Percentiles rank a stretch among this genome's conserved stretches.
These are phyloP conservation scores for Caenorhabditis angaria DNA, from an alignment of 2,888 invertebrate species.

Conservation along the genomic window DNA sequence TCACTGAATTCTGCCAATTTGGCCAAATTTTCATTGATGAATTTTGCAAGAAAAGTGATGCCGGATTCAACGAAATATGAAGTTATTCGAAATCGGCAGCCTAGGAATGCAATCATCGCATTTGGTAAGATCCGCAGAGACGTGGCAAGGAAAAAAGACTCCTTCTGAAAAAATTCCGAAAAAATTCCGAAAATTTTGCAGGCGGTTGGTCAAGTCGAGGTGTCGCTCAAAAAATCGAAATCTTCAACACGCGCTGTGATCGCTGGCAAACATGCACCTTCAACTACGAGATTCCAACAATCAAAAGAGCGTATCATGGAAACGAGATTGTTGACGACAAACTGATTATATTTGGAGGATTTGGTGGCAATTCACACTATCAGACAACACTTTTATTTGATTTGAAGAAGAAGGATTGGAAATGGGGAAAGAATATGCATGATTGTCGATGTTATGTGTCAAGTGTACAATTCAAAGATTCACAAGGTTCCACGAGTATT, in stretches of 20 bases:
- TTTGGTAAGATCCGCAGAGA: conserved; percentile 17
- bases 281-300: conserved; percentile 26
- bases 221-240: conserved; percentile 36
- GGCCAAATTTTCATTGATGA: conserved; percentile 18
- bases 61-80: conserved; percentile 32
- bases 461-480: conserved; percentile 14
- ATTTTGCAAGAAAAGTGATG: conserved; percentile 16
- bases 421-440: conserved; percentile 36
- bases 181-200: no score
- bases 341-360: conserved; percentile 34
- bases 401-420: conserved; percentile 27
- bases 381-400: conserved; percentile 37
- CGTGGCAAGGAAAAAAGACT: not conserved
- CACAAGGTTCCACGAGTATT: conserved; percentile 16
- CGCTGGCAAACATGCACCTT: conserved; percentile 36
- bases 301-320: conserved; percentile 37
- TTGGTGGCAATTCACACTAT: conserved; percentile 25
- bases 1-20: conserved; percentile 17
- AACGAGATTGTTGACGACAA: conserved; percentile 31
- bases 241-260: conserved; percentile 39
- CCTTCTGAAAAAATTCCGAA: no score
- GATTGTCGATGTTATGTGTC: conserved; percentile 36
- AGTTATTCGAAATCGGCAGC: conserved; percentile 35
- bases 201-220: conserved; percentile 46
- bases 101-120: conserved; percentile 22